These are phyloP conservation scores for Spondyliosoma cantharus DNA, from an alignment of 2,797 vertebrate species.

Conservation along the genomic window DNA sequence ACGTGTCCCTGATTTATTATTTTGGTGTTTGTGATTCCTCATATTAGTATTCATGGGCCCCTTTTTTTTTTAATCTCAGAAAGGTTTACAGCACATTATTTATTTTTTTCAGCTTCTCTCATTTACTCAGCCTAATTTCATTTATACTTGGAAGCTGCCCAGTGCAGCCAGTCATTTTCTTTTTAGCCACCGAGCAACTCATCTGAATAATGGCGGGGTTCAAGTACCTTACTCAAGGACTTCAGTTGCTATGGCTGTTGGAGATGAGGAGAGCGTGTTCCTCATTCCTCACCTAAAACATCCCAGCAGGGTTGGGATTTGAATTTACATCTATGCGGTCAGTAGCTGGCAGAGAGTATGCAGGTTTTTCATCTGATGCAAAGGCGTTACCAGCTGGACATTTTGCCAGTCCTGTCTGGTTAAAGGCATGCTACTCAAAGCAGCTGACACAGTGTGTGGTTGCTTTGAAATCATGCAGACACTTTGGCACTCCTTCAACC, in stretches of 20 bases:
- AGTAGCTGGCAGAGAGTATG: neutral
- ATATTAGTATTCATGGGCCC: conserved; percentile 1
- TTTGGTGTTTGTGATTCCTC: neutral
- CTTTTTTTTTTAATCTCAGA: conserved; percentile 4
- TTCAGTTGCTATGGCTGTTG: conserved; percentile 60
- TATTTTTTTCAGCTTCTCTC: conserved; percentile 10
- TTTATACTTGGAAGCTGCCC: conserved; percentile 36
- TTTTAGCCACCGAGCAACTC: conserved; percentile 29
- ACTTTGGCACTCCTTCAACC: conserved; percentile 21
- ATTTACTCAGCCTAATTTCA: conserved; percentile 22
- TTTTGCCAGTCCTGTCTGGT: neutral
- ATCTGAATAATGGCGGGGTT: conserved; percentile 52
- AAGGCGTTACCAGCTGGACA: neutral
- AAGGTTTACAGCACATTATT: neutral
- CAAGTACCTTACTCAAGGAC: conserved; percentile 55
- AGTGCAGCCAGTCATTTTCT: conserved; percentile 29
- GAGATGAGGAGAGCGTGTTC: conserved; percentile 34
- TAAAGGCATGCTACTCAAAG: conserved; percentile 18
- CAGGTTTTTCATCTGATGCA: conserved; percentile 19
- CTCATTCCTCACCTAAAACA: conserved; percentile 22
- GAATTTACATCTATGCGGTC: conserved; percentile 23
- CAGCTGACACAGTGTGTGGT: conserved; percentile 1
- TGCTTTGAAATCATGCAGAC: conserved; percentile 37
- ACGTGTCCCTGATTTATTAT: neutral
- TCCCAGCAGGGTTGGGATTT: conserved; percentile 17